Conservation (phyloP, 1,140 invertebrate genomes). For the Trichogramma pretiosum region DNA sequence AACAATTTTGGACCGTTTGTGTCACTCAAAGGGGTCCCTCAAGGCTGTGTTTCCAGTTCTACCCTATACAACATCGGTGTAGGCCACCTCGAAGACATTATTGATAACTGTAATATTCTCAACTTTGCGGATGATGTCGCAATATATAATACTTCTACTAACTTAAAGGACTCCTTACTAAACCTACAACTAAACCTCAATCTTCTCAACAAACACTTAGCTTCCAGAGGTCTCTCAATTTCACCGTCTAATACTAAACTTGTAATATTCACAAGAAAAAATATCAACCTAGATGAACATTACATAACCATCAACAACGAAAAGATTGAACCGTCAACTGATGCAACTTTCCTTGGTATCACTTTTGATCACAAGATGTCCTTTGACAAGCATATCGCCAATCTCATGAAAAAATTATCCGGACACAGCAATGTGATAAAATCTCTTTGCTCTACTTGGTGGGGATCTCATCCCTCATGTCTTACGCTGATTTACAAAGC, state of each 20-base stretch:
- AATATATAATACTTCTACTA: neutral
- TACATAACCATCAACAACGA: neutral
- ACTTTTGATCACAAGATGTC: neutral
- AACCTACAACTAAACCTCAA: too few relatives aligned
- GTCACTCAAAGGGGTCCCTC: neutral
- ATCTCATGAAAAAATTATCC: neutral
- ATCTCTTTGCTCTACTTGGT: neutral
- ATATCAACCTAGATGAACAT: neutral
- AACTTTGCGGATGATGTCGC: neutral
- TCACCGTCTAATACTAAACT: neutral
- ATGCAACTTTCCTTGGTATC: neutral
- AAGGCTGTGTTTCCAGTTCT: neutral
- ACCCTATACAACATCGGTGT: neutral
- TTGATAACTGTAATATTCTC: neutral
- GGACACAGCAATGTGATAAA: neutral
- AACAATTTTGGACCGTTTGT: too few relatives aligned
- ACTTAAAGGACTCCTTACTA: neutral
- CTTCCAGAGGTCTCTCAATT: too few relatives aligned
- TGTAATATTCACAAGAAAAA: neutral
- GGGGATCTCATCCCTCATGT: neutral
- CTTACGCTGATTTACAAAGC: neutral
- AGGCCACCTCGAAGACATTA: neutral
- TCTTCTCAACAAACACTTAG: too few relatives aligned
- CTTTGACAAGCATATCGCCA: neutral
- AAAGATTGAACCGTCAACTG: neutral